Evolutionary conservation across 2,797 vertebrate species (phyloP), one percentile per base, ranked within the genome.

Genomic region (Macropus fuliginosus): DNA sequence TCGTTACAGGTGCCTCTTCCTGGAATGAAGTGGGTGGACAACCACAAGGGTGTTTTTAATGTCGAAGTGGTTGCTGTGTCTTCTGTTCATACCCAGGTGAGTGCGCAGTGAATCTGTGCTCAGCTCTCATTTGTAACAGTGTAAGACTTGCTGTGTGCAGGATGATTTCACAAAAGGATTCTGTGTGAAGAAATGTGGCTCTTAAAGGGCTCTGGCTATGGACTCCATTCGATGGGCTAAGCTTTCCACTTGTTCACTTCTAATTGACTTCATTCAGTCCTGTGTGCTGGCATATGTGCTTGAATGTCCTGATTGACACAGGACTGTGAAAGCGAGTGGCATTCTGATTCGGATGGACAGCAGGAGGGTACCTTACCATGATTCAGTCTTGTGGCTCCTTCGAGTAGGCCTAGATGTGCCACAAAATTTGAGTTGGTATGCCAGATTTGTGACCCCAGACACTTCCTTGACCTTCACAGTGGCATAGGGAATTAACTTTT

Each of bases 1-100:
- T 96, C 4, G 55, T 97, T 98, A 55, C 96, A 99, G 99, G 99
- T 99, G 98, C 99, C 99, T 56, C 99, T 99, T 0, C 99, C 99
- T 16, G 99, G 99, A 90, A 99, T 99, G 99, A 99, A 99, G 97
- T 99, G 99, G 99, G 99, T 99, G 55, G 99, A 99, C 98, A 99
- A 99, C 98, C 99, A 99, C 98, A 99, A 99, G 98, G 99, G 99
- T 55, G 99, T 99, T 56, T 99, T 99, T 98, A 99, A 99, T 3
- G 99, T 99, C 21, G 99, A 99, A 97, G 99, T 99, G 66, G 99
- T 99, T 96, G 96, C 99, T 90, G 99, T 99, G 52, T 99, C 99
- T 95, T 98, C 99, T n/a, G 98, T 99, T 93, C 99, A 99, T 97
- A 99, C 99, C 54, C 99, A 99, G 99, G 99, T 99, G 98, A 98